Base-by-base conservation (phyloP, 92 coral and sea anemone species). In the Metridium senile region DNA sequence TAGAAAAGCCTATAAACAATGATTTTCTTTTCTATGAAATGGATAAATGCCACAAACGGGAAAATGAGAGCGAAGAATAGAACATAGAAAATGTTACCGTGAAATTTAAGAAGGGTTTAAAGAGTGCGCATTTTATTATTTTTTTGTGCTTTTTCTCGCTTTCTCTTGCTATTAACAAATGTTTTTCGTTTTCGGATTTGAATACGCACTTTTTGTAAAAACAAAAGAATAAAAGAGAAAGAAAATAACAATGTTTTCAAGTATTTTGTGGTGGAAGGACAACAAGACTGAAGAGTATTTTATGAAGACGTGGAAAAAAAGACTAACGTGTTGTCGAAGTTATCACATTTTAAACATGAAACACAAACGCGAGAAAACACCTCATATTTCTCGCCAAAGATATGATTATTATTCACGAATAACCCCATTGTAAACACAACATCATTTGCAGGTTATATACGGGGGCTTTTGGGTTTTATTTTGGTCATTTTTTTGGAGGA, bases 381-480 rank as follows among this genome's bases (percentile, higher is more conserved):
- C 6, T 53, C 19, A 0, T 58, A n/a, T 18, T 31, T 45, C 25
- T 29, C 30, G 16, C 29, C 22, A 46, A 9, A 71, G 19, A 26
- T 30, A 22, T 30, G 47, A 71, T 27, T 57, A 73, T 58, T 57
- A 19, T 31, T n/a, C 53, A 32, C 20, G 63, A 34, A 73, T 29
- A n/a, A 27, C 17, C n/a, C 45, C 23, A 20, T 1, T 18, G 47
- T 29, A 73, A 70, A 29, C 31, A 78, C 70, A 66, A 23, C 29
- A 62, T 28, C 71, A 47, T 61, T 33, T 32, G 33, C 31, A 70
- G 59, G 43, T 70, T 51, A 88, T 73, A 75, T 56, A 28, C 74
- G 79, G 88, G 79, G 82, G 73, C 70, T 52, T 79, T 83, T 74
- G 87, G 59, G 71, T 70, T 72, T 61, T 88, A 91, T 88, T 88